Conservation (phyloP, 2,888 invertebrate genomes). For the Archaeoteleia sp. region DNA sequence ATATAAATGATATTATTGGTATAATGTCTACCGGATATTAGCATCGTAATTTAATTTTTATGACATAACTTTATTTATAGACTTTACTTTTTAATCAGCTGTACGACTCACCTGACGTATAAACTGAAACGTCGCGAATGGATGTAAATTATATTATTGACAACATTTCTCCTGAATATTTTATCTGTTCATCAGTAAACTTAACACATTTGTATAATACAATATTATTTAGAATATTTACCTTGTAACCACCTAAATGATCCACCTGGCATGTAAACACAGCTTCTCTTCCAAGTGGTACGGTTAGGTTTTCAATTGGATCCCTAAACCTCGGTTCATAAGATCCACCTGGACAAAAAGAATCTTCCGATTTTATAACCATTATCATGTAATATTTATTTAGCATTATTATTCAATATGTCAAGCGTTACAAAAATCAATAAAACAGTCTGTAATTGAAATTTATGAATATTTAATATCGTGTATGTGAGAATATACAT, state of each 20-base stretch:
- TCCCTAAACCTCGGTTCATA: constrained; percentile 91
- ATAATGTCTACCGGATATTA: too few species aligned
- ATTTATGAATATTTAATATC: neutral
- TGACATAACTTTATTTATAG: too few species aligned
- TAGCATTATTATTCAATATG: neutral
- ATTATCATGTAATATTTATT: neutral
- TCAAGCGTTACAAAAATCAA: too few species aligned
- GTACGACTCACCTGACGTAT: too few species aligned
- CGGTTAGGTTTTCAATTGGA: constrained; percentile 88
- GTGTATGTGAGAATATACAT: too few species aligned
- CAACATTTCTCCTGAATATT: neutral
- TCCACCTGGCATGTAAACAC: constrained; percentile 90
- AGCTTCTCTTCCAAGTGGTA: constrained; percentile 90
- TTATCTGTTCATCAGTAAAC: constrained; percentile 17
- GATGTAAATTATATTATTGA: too few species aligned
- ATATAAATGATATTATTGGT: too few species aligned
- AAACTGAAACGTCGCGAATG: too few species aligned
- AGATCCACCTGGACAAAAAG: constrained; percentile 79
- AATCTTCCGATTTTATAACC: neutral
- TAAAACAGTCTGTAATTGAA: neutral
- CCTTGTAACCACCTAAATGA: constrained; percentile 92
- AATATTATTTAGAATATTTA: constrained; percentile 74
- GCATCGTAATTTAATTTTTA: too few species aligned
- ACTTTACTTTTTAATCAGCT: too few species aligned
- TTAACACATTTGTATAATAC: constrained; percentile 5